Evolutionary conservation across 1,140 invertebrate genomes (phyloP).

Genomic region (Listronotus bonariensis): DNA sequence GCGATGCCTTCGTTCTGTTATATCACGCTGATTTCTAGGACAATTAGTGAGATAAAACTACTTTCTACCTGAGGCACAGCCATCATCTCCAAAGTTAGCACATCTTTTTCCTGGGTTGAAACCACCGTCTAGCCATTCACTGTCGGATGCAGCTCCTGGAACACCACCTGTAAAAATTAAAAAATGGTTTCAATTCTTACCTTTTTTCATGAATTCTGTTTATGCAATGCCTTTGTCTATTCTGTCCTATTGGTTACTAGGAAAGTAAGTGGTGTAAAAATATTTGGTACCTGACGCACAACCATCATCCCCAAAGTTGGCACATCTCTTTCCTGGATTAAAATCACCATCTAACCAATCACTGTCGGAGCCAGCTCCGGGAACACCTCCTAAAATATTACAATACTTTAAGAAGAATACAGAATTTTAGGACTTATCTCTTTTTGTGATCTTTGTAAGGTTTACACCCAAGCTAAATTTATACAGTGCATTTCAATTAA

Average conservation of each 20-base stretch:
- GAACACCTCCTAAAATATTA: constrained; percentile 14
- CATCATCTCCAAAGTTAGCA: constrained; percentile 32
- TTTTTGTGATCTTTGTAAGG: too few relatives aligned
- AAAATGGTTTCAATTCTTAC: too few relatives aligned
- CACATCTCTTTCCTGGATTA: constrained; percentile 37
- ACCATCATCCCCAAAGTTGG: constrained; percentile 28
- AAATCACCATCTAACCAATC: constrained; percentile 32
- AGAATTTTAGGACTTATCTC: too few relatives aligned
- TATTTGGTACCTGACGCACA: constrained; percentile 17
- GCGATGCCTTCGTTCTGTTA: neutral
- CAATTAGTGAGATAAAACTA: neutral
- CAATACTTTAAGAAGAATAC: neutral
- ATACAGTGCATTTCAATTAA: too few relatives aligned
- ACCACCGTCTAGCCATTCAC: constrained; percentile 26
- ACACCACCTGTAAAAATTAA: constrained; percentile 19
- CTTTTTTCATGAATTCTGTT: too few relatives aligned
- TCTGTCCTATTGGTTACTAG: neutral
- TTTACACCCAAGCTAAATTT: too few relatives aligned
- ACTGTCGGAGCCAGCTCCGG: constrained; percentile 23
- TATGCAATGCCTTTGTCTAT: neutral
- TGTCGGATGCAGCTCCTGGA: constrained; percentile 25
- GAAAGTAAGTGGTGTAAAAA: neutral
- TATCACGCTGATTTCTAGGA: neutral
- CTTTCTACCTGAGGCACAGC: constrained; percentile 18
- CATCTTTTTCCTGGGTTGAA: constrained; percentile 31